Evolutionary conservation across 2,888 invertebrate genomes (phyloP), one percentile per base, ranked within the genome.

Genomic region (Thelaira solivaga): DNA sequence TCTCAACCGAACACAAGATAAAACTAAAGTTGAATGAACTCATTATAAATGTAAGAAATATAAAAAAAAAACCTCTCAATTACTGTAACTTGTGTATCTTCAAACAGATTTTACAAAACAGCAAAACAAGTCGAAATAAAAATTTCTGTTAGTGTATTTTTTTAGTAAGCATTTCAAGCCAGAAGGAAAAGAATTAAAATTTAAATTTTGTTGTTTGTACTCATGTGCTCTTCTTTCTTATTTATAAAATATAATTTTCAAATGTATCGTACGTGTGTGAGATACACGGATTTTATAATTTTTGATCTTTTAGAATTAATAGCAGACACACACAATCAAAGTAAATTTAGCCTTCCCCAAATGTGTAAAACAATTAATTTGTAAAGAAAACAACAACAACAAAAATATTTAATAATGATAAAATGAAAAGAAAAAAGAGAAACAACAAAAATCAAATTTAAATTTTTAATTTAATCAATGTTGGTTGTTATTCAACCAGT

Each of bases 11-110:
- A 31, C 11, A 43, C n/a, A 34, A 67, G 16, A 43, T 45, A 31
- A n/a, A 51, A 26, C 20, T 22, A 34, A 59, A 55, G 76, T 64
- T 76, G 45, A 76, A 76, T 61, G 71, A 76, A 71, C 76, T 76
- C 71, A 76, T 71, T 76, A 65, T 59, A 62, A 39, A 53, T 24
- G 62, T 43, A 62, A 61, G 43, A 11, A 13, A n/a, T n/a, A 41
- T 29, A 41, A 67, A 29, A 55, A 68, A 57, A 31, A 47, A 47
- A 55, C 43, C 45, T 34, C 8, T n/a, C 16, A 43, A 55, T 16
- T 29, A 13, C 8, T 51, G 4, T n/a, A 51, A 51, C 57, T 59
- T 45, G 51, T 36, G 36, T 39, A 22, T 13, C 13, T 18, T 20
- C 36, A 55, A 45, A 29, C 45, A 16, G 36, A 24, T 29, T 26